Percentiles rank a stretch among this genome's conserved stretches.
Conservation (phyloP, 2,888 invertebrate species). For the Orchestes rusci region DNA sequence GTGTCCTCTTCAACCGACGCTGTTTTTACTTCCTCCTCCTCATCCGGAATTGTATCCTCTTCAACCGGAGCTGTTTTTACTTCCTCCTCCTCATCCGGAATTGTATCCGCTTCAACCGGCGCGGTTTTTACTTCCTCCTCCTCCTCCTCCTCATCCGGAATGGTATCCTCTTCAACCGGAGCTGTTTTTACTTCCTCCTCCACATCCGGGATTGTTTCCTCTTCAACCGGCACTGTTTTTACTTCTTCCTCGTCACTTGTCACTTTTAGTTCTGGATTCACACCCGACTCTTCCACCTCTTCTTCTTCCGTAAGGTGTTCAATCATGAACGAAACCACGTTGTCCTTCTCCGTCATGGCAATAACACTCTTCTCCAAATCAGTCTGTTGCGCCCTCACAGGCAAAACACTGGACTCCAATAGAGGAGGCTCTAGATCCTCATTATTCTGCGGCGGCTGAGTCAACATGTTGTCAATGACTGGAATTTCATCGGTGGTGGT, state of each 20-base stretch:
- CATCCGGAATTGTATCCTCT: not conserved
- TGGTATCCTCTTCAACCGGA: not conserved
- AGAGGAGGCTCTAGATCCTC: conserved; percentile 21
- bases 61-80: not conserved
- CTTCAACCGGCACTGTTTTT: too few relatives aligned
- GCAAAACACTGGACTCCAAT: conserved; percentile 17
- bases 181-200: not conserved
- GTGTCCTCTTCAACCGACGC: not conserved
- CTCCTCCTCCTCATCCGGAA: not conserved
- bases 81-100: not conserved
- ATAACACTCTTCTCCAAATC: conserved; percentile 17
- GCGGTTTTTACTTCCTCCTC: not conserved
- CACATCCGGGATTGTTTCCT: too few relatives aligned
- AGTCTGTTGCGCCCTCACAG: not conserved
- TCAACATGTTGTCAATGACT: conserved; percentile 20
- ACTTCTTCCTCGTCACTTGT: conserved; percentile 11
- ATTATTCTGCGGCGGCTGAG: conserved; percentile 3
- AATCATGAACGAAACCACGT: conserved; percentile 18
- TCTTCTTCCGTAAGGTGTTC: conserved; percentile 16
- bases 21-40: not conserved
- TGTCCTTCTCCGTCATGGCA: conserved; percentile 18
- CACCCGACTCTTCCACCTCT: conserved; percentile 10
- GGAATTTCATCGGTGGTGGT: conserved; percentile 9
- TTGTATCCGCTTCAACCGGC: not conserved
- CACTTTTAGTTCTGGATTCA: too few relatives aligned